Conservation (phyloP, 1,140 invertebrate species). For the Ceratina australensis region DNA sequence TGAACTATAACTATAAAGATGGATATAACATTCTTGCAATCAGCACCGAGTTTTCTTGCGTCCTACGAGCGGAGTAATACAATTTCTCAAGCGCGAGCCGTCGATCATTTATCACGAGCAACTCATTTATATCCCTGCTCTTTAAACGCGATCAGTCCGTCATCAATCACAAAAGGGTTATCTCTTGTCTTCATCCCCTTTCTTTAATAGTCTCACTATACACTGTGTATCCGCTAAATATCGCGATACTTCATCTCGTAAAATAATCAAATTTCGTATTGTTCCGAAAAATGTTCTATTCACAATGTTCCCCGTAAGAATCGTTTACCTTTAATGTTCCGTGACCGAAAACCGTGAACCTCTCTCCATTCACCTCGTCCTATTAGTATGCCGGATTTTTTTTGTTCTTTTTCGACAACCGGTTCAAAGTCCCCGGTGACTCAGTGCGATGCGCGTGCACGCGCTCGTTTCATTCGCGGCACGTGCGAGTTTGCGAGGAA, state of each 20-base stretch:
- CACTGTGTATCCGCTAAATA: not conserved
- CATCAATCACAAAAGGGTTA: slow-evolving; percentile 21
- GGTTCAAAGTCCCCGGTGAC: slow-evolving; percentile 41
- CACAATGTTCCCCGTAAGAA: not conserved
- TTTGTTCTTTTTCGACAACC: slow-evolving; percentile 11
- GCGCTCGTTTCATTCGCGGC: slow-evolving; percentile 51
- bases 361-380: not conserved
- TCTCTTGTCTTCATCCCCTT: not conserved
- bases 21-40: not conserved
- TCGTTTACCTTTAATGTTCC: not conserved
- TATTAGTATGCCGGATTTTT: slow-evolving; percentile 38
- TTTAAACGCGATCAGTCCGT: not conserved
- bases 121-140: not conserved
- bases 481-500: slow-evolving; percentile 49
- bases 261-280: no score
- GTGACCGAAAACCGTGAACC: not conserved
- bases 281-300: no score
- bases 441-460: slow-evolving; percentile 38
- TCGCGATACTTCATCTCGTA: no score
- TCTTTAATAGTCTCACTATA: not conserved
- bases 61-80: not conserved
- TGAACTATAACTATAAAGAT: not conserved
- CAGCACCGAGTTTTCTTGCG: no score
- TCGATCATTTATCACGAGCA: slow-evolving; percentile 11
- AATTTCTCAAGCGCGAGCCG: not conserved